phyloP scores from a whole-genome alignment of 2,113 vertebrate species.

The Melozone crissalis region DNA sequence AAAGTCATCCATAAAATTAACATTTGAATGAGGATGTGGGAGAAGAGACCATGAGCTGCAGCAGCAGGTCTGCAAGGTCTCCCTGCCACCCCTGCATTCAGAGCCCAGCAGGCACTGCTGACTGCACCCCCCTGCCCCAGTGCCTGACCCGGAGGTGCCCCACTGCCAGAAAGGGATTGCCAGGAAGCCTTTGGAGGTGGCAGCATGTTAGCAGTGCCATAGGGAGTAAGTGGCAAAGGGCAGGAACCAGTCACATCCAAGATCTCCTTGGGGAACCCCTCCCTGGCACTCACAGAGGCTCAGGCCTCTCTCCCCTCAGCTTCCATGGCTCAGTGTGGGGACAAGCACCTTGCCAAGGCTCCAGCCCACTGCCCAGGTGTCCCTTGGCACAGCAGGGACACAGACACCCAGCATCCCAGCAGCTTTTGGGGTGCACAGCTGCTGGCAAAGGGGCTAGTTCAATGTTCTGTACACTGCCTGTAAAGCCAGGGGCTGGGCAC shows the following conservation, averaged over 20 bases:
- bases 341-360: background rate
- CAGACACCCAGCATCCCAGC: background rate
- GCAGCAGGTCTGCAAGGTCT: background rate
- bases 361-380: background rate
- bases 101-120: background rate
- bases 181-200: background rate
- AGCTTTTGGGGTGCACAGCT: background rate
- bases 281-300: background rate
- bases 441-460: background rate
- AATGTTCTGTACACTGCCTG: background rate
- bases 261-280: background rate
- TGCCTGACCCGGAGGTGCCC: background rate
- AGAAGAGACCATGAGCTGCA: background rate
- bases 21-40: conserved; percentile 50
- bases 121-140: background rate
- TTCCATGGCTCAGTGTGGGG: background rate
- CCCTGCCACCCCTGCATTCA: background rate
- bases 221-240: background rate
- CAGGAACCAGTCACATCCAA: background rate
- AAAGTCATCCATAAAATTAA: conserved; percentile 68
- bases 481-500: too few relatives aligned
- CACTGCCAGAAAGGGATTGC: background rate
- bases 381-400: background rate
- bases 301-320: background rate
- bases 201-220: background rate